Conservation (phyloP, 2,797 vertebrate genomes). For the Pseudochromis fuscus region DNA sequence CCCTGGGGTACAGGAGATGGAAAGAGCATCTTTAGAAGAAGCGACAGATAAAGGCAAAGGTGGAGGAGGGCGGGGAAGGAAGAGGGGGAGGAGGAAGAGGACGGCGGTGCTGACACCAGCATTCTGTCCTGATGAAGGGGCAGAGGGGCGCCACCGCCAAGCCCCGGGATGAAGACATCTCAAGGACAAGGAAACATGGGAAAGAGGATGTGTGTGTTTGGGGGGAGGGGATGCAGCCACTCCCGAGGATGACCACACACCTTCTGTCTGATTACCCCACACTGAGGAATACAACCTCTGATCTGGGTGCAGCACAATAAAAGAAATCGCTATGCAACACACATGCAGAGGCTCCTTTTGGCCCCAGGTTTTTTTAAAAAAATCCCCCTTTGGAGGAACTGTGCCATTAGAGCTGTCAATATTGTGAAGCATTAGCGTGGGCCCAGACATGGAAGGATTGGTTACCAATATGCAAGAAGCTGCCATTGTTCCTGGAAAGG, state of each 20-base stretch:
- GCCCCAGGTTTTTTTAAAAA: slow-evolving; percentile 32
- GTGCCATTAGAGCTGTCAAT: slow-evolving; percentile 74
- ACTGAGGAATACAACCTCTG: slow-evolving; percentile 12
- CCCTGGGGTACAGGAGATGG: slow-evolving; percentile 69
- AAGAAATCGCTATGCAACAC: slow-evolving; percentile 49
- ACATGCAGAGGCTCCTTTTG: slow-evolving; percentile 7
- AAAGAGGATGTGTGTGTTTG: slow-evolving; percentile 7
- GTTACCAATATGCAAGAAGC: slow-evolving; percentile 65
- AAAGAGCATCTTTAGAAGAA: slow-evolving; percentile 81
- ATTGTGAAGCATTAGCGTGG: slow-evolving; percentile 61
- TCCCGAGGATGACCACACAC: slow-evolving; percentile 43
- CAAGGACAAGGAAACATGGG: slow-evolving; percentile 82
- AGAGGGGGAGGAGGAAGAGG: slow-evolving; percentile 17
- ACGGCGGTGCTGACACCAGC: slow-evolving; percentile 74
- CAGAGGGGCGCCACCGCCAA: slow-evolving; percentile 54
- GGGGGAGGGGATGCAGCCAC: slow-evolving; percentile 14
- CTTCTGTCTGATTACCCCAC: slow-evolving; percentile 44
- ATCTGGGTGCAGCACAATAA: too few relatives aligned
- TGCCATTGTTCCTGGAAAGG: slow-evolving; percentile 73
- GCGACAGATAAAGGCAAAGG: slow-evolving; percentile 79
- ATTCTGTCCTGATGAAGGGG: slow-evolving; percentile 73
- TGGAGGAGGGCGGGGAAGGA: slow-evolving; percentile 50
- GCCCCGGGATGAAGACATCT: slow-evolving; percentile 85
- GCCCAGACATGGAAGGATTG: slow-evolving; percentile 65
- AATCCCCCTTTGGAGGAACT: slow-evolving; percentile 34